Conservation (phyloP, 2,888 invertebrate genomes). For the Plebejus melissa region DNA sequence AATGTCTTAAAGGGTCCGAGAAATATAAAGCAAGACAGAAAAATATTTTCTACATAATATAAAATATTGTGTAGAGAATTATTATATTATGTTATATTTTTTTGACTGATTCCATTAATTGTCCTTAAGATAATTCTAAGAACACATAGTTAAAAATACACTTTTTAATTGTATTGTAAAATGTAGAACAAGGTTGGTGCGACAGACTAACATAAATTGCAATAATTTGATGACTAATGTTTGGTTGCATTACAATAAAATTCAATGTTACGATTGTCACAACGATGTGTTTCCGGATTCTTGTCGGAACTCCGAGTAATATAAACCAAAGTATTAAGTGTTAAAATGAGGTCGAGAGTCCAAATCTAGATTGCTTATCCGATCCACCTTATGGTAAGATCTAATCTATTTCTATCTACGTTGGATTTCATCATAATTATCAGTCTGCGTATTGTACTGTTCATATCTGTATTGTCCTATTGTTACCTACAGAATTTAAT, state of each 20-base stretch:
- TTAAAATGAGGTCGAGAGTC: conserved; percentile 11
- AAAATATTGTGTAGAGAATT: too few species aligned
- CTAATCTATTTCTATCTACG: conserved; percentile 15
- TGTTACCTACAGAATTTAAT: not conserved
- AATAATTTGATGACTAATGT: conserved; percentile 36
- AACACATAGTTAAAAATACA: conserved; percentile 15
- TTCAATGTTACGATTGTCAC: conserved; percentile 20
- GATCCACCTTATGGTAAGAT: conserved; percentile 11
- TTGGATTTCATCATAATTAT: conserved; percentile 18
- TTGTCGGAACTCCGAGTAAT: conserved; percentile 21
- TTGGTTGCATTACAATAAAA: conserved; percentile 4
- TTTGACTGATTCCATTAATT: not conserved
- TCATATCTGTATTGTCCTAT: not conserved
- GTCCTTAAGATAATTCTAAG: conserved; percentile 9
- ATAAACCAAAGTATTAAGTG: not conserved
- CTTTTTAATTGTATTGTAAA: conserved; percentile 62
- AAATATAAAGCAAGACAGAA: too few species aligned
- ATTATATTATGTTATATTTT: not conserved
- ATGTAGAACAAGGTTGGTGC: conserved; percentile 67
- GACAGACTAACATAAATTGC: conserved; percentile 65
- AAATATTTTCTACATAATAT: too few species aligned
- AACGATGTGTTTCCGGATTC: conserved; percentile 16
- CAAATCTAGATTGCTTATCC: conserved; percentile 21
- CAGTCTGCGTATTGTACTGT: not conserved
- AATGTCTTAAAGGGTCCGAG: too few species aligned